These are phyloP conservation scores for Caenorhabditis drosophilae DNA, from an alignment of 2,888 invertebrate genomes.

Conservation along the genomic window DNA sequence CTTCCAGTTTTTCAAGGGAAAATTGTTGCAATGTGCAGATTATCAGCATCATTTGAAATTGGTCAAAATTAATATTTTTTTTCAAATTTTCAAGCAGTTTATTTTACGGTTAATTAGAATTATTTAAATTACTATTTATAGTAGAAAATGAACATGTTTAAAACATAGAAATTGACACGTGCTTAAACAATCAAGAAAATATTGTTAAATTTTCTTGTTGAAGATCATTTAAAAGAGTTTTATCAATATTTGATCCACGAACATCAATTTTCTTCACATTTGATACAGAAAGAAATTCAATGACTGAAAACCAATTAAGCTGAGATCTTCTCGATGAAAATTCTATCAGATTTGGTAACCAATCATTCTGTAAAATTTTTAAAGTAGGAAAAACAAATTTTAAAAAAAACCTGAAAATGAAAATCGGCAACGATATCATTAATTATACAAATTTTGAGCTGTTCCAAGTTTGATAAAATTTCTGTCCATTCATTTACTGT, in stretches of 20 bases:
- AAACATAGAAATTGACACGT: too few species aligned
- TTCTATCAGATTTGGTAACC: slow-evolving; percentile 9
- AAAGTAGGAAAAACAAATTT: neutral
- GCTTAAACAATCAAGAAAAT: too few species aligned
- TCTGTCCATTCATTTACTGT: slow-evolving; percentile 4
- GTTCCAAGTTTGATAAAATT: slow-evolving; percentile 8
- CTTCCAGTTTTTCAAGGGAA: slow-evolving; percentile 51
- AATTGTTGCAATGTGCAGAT: slow-evolving; percentile 42
- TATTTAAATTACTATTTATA: too few species aligned
- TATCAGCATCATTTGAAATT: slow-evolving; percentile 21
- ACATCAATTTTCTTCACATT: slow-evolving; percentile 9
- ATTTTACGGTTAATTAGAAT: too few species aligned
- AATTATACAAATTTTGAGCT: slow-evolving; percentile 9
- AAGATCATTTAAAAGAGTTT: too few species aligned
- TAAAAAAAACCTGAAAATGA: slow-evolving; percentile 13
- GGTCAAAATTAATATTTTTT: slow-evolving; percentile 20
- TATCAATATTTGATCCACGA: slow-evolving; percentile 4
- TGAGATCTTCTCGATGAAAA: slow-evolving; percentile 8
- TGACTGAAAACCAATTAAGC: slow-evolving; percentile 9
- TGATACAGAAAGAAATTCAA: slow-evolving; percentile 11
- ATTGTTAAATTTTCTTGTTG: too few species aligned
- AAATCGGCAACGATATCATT: slow-evolving; percentile 8
- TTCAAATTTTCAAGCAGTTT: too few species aligned
- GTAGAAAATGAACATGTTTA: too few species aligned
- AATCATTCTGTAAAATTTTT: slow-evolving; percentile 1